Base-by-base conservation (phyloP, 2,888 invertebrate species). In the Drosophila eohydei region DNA sequence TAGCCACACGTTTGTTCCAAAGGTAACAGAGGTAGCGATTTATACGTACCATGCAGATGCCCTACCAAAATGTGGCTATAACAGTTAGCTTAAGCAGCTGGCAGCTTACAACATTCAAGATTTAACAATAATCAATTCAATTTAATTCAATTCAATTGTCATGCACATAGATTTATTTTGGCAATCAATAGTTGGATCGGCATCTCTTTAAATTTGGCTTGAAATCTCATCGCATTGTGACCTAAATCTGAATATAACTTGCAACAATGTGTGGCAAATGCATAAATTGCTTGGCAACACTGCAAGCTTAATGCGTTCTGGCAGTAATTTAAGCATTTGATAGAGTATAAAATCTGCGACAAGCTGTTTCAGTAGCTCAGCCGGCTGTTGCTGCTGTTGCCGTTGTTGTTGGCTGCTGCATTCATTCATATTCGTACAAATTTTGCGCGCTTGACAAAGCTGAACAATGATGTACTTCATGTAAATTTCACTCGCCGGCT, bases 371-470 rank as follows among this genome's bases (percentile, higher is more conserved):
- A 2, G n/a, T 14, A 28, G 54, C 28, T 21, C 32, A 21, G 32
- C 16, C 2, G 5, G 48, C 28, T 30, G 48, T 51, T 30, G 43
- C 2, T 66, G 46, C n/a, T 63, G 60, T 11, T 57, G 60, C 26
- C 65, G 61, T 52, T 65, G 51, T 46, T 68, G 74, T 54, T 68
- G 51, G 63, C 48, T 51, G 48, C 70, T 78, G 81, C 89, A 86
- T 74, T 86, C 90, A 86, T 86, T 90, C 90, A 90, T 90, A 86
- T 86, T 89, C 89, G 87, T 86, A 86, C 86, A 86, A 90, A 90
- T 86, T 90, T 88, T 90, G 86, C 89, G 89, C 89, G 90, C 90
- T 89, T 87, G 90, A 90, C 89, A 90, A 90, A 88, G 82, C 80
- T 77, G 82, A 87, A 87, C 87, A 87, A 87, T 87, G 87, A 90